A percentile compares a stretch with the other conserved stretches of the same genome.
phyloP scores from a whole-genome alignment of 2,888 invertebrate species.

The Prenolepis imparis region DNA sequence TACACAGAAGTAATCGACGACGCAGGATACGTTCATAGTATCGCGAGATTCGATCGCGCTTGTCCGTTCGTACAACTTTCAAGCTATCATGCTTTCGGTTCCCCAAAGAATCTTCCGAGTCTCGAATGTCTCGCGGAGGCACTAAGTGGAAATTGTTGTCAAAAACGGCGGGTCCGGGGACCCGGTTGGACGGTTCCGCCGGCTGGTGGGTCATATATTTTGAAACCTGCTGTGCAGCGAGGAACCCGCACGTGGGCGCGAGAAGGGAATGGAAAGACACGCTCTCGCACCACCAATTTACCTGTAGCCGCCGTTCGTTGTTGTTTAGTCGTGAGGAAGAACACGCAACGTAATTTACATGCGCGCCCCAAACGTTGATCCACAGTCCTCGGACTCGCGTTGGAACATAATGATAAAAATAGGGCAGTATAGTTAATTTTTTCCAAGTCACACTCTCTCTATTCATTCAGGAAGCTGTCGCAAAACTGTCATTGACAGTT shows the following conservation, averaged over 20 bases:
- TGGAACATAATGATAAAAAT: not conserved
- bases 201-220: conserved; percentile 83
- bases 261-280: conserved; percentile 54
- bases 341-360: conserved; percentile 21
- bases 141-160: conserved; percentile 86
- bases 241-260: conserved; percentile 80
- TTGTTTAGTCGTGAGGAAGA: conserved; percentile 48
- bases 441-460: too few relatives aligned
- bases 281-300: conserved; percentile 52
- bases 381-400: not conserved
- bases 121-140: conserved; percentile 81
- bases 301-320: conserved; percentile 52
- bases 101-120: conserved; percentile 61
- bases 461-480: conserved; percentile 51
- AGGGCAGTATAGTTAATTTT: too few relatives aligned
- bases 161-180: conserved; percentile 81
- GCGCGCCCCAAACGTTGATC: not conserved
- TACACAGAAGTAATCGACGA: conserved; percentile 52
- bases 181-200: conserved; percentile 76
- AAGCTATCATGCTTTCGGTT: conserved; percentile 59
- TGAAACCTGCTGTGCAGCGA: conserved; percentile 67
- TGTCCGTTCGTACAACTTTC: conserved; percentile 61
- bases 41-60: conserved; percentile 66
- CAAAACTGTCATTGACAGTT: conserved; percentile 69
- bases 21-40: conserved; percentile 28